Percentiles rank a stretch among this genome's conserved stretches.
phyloP scores from a whole-genome alignment of 2,888 invertebrate species.

The Aethes cnicana region DNA sequence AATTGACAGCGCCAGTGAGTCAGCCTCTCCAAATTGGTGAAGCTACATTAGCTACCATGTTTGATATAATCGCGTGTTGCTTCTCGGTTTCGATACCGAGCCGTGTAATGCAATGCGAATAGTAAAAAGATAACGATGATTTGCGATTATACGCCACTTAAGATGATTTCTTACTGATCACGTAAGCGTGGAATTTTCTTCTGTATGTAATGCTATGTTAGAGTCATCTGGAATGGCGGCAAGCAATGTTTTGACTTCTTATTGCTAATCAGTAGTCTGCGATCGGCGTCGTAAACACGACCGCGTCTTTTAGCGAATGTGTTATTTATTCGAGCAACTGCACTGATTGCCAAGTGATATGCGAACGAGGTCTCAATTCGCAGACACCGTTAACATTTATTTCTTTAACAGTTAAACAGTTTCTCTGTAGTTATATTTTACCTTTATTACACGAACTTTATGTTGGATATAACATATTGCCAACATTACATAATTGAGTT shows the following conservation, averaged over 20 bases:
- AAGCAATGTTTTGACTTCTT: background rate
- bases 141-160: slow-evolving; percentile 17
- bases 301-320: slow-evolving; percentile 12
- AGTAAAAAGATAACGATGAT: slow-evolving; percentile 23
- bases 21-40: slow-evolving; percentile 13
- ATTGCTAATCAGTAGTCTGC: slow-evolving; percentile 7
- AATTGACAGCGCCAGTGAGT: slow-evolving; percentile 20
- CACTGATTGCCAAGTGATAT: slow-evolving; percentile 17
- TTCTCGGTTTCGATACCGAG: slow-evolving; percentile 22
- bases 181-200: slow-evolving; percentile 9
- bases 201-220: background rate
- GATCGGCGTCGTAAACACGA: slow-evolving; percentile 4
- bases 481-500: no score
- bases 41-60: background rate
- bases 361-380: slow-evolving; percentile 15
- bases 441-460: no score
- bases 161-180: slow-evolving; percentile 10
- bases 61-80: slow-evolving; percentile 9
- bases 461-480: no score
- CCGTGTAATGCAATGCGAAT: slow-evolving; percentile 8
- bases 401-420: no score
- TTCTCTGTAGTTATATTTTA: no score
- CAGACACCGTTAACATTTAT: slow-evolving; percentile 1
- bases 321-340: slow-evolving; percentile 9
- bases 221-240: background rate